These are phyloP conservation scores for Monarcha castaneiventris DNA, from an alignment of 2,113 vertebrate genomes.

Conservation along the genomic window DNA sequence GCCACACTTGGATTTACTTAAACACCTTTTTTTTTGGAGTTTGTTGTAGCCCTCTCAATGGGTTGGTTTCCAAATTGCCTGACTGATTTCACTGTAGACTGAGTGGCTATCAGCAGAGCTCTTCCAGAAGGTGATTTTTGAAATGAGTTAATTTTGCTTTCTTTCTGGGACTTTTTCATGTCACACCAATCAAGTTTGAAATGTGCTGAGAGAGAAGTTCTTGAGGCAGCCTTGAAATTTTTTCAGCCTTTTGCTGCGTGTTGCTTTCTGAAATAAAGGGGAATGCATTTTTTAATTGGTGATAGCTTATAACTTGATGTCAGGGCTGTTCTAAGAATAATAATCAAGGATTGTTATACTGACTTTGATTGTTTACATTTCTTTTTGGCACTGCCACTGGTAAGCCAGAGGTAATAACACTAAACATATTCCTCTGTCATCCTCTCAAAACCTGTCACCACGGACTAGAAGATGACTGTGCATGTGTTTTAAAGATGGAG, in stretches of 20 bases:
- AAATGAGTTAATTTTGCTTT: not conserved
- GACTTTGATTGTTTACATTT: conserved; percentile 16
- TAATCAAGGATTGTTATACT: not conserved
- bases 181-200: not conserved
- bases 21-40: not conserved
- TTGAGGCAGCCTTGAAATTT: not conserved
- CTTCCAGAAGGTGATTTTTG: not conserved
- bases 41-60: not conserved
- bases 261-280: not conserved
- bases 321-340: conserved; percentile 42
- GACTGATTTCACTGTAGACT: not conserved
- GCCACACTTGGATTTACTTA: not conserved
- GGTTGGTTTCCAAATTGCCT: not conserved
- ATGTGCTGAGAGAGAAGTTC: not conserved
- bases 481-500: not conserved
- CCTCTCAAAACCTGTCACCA: not conserved
- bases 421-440: not conserved
- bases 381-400: not conserved
- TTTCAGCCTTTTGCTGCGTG: not conserved
- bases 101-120: not conserved
- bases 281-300: not conserved
- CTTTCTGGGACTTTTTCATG: not conserved
- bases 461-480: not conserved
- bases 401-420: not conserved
- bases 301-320: conserved; percentile 7